These are phyloP conservation scores for Potamilus streckersoni DNA, from an alignment of 1,140 invertebrate genomes.

Conservation along the genomic window DNA sequence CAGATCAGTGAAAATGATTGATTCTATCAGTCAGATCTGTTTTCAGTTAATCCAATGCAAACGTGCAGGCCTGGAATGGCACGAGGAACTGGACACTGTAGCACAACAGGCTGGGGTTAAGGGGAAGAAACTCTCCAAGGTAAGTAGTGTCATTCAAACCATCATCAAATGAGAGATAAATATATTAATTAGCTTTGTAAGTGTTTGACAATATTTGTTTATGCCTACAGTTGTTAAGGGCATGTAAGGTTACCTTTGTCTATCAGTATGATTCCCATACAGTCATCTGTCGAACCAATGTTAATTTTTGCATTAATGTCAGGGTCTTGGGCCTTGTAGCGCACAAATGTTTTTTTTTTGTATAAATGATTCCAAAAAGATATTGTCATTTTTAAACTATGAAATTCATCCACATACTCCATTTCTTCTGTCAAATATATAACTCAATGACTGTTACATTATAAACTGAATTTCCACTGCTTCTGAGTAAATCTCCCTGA, in stretches of 20 bases:
- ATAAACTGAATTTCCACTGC: too few species aligned
- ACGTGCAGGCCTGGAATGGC: constrained; percentile 67
- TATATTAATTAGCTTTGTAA: not conserved
- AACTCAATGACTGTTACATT: too few species aligned
- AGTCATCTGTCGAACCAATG: not conserved
- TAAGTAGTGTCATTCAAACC: constrained; percentile 18
- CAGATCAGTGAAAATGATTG: not conserved
- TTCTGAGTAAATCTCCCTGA: too few species aligned
- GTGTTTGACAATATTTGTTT: not conserved
- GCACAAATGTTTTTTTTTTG: too few species aligned
- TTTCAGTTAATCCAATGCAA: constrained; percentile 61
- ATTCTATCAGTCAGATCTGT: constrained; percentile 16
- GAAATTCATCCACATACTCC: too few species aligned
- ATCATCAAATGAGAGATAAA: not conserved
- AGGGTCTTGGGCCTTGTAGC: too few species aligned
- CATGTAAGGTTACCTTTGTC: not conserved
- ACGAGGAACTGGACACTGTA: constrained; percentile 69
- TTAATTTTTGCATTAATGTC: too few species aligned
- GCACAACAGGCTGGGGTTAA: constrained; percentile 69
- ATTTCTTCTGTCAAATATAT: too few species aligned
- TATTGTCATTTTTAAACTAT: too few species aligned
- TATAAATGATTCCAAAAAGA: too few species aligned
- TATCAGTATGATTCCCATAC: not conserved
- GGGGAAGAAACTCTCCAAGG: constrained; percentile 70
- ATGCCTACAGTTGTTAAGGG: not conserved